phyloP scores from a whole-genome alignment of 2,113 vertebrate species.

The Solea solea region DNA sequence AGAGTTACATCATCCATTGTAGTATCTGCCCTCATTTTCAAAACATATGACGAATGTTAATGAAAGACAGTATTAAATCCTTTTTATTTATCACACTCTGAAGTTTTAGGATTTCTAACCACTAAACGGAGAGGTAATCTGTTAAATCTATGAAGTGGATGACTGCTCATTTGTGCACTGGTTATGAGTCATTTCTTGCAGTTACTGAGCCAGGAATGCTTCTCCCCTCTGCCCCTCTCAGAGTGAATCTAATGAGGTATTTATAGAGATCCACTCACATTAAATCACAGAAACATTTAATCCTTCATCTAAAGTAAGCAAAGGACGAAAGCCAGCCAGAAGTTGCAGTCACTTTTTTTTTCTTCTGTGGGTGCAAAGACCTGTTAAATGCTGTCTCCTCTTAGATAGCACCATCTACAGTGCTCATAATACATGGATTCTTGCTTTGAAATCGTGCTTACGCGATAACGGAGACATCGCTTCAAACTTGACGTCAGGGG shows the following conservation, averaged over 20 bases:
- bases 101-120: slow-evolving; percentile 8
- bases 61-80: background rate
- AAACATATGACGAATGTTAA: background rate
- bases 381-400: slow-evolving; percentile 34
- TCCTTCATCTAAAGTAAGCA: slow-evolving; percentile 8
- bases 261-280: slow-evolving; percentile 27
- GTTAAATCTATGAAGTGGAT: slow-evolving; percentile 30
- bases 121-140: slow-evolving; percentile 39
- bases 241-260: slow-evolving; percentile 27
- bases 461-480: slow-evolving; percentile 43
- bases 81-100: slow-evolving; percentile 7
- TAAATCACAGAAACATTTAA: slow-evolving; percentile 38
- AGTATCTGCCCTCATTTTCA: background rate
- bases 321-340: slow-evolving; percentile 4
- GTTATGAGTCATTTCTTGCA: slow-evolving; percentile 43
- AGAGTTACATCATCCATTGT: background rate
- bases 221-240: slow-evolving; percentile 20
- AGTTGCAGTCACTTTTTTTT: slow-evolving; percentile 44
- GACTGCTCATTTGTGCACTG: slow-evolving; percentile 47
- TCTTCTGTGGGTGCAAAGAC: slow-evolving; percentile 41
- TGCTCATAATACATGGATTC: slow-evolving; percentile 33
- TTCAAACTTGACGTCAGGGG: slow-evolving; percentile 57
- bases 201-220: slow-evolving; percentile 36
- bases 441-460: slow-evolving; percentile 53
- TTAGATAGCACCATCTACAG: slow-evolving; percentile 2